phyloP scores from a whole-genome alignment of 2,113 vertebrate species.

The Syngnathus scovelli region DNA sequence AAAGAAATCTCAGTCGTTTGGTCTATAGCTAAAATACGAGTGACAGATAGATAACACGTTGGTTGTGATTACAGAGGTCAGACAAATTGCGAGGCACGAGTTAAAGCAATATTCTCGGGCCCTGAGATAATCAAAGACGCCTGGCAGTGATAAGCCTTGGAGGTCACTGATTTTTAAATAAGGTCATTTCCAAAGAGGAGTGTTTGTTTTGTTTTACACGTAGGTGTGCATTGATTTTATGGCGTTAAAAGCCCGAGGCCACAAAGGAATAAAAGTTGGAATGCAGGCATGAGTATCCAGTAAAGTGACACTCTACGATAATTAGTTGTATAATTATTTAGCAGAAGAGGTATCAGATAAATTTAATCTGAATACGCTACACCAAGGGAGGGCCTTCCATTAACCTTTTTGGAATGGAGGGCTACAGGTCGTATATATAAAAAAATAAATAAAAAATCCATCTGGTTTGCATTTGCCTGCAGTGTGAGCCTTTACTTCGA shows the following conservation, averaged over 20 bases:
- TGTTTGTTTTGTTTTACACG: background rate
- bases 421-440: no score
- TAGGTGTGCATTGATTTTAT: slow-evolving; percentile 8
- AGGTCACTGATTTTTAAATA: slow-evolving; percentile 18
- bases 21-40: background rate
- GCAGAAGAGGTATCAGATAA: background rate
- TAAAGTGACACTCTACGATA: slow-evolving; percentile 3
- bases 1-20: background rate
- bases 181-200: slow-evolving; percentile 6
- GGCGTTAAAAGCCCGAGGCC: slow-evolving; percentile 5
- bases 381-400: background rate
- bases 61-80: slow-evolving; percentile 25
- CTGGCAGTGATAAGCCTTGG: slow-evolving; percentile 12
- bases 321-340: background rate
- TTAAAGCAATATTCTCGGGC: background rate
- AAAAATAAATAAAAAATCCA: no score
- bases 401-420: no score
- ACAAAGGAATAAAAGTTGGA: slow-evolving; percentile 4
- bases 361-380: background rate
- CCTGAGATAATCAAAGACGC: slow-evolving; percentile 8
- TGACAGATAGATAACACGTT: background rate
- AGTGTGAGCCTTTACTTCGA: no score
- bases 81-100: slow-evolving; percentile 3
- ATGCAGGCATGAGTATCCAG: slow-evolving; percentile 9
- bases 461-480: no score